Evolutionary conservation across 1,140 invertebrate species (phyloP), one percentile per base, ranked within the genome.

Genomic region (Bombus picipes): DNA sequence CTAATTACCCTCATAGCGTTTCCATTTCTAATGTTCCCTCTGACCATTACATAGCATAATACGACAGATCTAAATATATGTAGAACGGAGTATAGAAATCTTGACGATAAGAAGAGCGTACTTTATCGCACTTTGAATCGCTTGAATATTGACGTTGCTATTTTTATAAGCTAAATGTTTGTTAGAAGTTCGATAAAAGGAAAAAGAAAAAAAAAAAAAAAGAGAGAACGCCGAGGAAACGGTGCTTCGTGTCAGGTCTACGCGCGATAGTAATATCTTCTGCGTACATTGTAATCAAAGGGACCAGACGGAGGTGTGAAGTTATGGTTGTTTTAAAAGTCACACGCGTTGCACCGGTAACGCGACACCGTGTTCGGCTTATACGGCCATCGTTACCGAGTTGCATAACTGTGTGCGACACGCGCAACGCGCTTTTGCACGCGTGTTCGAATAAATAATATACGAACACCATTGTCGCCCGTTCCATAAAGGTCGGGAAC

Each of bases 291-390:
- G 62, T 81, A 85, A 81, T 74, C 37, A 68, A 74, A 81, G 22
- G 47, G 57, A 59, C 32, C 65, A 66, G 65, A 34, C 47, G 13
- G 32, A 73, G 37, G 80, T 73, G 74, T n/a, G 83, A 89, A 82
- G 37, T 89, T 78, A 62, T 32, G 57, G 66, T 68, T 74, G 83
- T 90, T 88, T 87, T 80, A 73, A 74, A 86, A 88, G 86, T 91
- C 88, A 77, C 84, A 88, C 85, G 70, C 75, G 86, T 86, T 77
- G 25, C 77, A 34, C 62, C 28, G 41, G 85, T 88, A 93, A 93
- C 72, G 79, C 86, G 92, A 93, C 83, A 92, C 81, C 87, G 15
- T 86, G 87, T 90, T 92, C 87, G 88, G 83, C 85, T 87, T 88
- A 78, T 88, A 76, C 57, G 39, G 85, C 47, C 82, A 65, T 76